Conservation (phyloP, 92 coral and sea anemone genomes). For the Heteractis magnifica region DNA sequence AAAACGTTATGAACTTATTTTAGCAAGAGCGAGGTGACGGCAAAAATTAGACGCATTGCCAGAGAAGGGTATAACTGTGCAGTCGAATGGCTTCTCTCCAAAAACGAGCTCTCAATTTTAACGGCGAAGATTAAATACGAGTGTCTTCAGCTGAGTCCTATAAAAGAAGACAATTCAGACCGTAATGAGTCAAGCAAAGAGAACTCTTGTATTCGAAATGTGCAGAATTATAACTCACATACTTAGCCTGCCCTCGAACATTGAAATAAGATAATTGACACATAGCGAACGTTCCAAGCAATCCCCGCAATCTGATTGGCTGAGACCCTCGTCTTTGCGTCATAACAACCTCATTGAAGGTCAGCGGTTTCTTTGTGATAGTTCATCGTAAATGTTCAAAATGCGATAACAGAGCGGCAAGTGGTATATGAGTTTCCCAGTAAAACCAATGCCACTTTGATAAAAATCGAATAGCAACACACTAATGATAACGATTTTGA, state of each 20-base stretch:
- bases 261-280: conserved; percentile 83
- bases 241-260: conserved; percentile 71
- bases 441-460: neutral
- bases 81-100: neutral
- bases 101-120: neutral
- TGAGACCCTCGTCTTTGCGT: conserved; percentile 42
- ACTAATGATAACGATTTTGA: neutral
- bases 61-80: neutral
- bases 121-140: neutral
- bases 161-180: neutral
- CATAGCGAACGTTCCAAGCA: conserved; percentile 74
- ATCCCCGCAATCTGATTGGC: conserved; percentile 60
- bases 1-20: neutral
- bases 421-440: neutral
- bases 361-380: conserved; percentile 50
- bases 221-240: conserved; percentile 19
- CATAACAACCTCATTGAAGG: conserved; percentile 58
- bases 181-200: conserved; percentile 9
- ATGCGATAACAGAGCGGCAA: neutral
- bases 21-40: neutral
- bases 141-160: neutral
- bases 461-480: neutral
- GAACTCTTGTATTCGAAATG: conserved; percentile 20
- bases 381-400: conserved; percentile 16
- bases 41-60: conserved; percentile 6